Evolutionary conservation across 2,888 invertebrate species (phyloP), one percentile per base, ranked within the genome.

Genomic region (Zelleria hepariella): DNA sequence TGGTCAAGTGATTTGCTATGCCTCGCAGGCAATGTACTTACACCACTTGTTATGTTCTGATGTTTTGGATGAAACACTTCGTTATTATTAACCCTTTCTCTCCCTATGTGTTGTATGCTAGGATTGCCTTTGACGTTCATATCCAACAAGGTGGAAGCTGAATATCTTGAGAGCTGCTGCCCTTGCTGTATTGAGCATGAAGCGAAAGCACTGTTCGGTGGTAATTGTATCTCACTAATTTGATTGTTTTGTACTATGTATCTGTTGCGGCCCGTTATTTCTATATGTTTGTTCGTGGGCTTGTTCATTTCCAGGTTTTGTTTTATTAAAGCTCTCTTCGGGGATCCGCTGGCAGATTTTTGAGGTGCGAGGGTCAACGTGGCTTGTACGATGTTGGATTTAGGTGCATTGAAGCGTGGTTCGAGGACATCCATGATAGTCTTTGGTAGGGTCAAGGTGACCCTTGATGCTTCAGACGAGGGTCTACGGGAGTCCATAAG

Each of bases 1-100:
- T 95, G 95, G 77, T 96, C 96, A 64, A 96, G 78, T 1, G 95
- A 95, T 75, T 95, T 95, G 76, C 95, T 95, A 71, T 96, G 95
- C 60, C 95, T 88, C 0, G 94, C 92, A 0, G 93, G 93, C 53
- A 93, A 73, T 0, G 91, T 91, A 52, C 86, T 90, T 8, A 89
- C 85, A 32, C 89, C 90, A 62, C 84, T 86, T 10, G 78, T 80
- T 48, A 86, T 80, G 15, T 42, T 42, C 75, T 82, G 82, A 67
- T 80, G 82, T 71, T 84, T 84, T 63, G 81, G 81, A 48, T 72
- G 75, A 60, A 82, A 76, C 2, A 73, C 75, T 70, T 83, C 82
- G 61, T 75, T 80, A 23, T 70, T 67, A 64, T 83, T 75, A 32
- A 66, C 67, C 66, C 76, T 78, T n/a, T 82, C 78, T 66, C 77